Conservation (phyloP, 2,888 invertebrate species). For the Neuroscelio doddi region DNA sequence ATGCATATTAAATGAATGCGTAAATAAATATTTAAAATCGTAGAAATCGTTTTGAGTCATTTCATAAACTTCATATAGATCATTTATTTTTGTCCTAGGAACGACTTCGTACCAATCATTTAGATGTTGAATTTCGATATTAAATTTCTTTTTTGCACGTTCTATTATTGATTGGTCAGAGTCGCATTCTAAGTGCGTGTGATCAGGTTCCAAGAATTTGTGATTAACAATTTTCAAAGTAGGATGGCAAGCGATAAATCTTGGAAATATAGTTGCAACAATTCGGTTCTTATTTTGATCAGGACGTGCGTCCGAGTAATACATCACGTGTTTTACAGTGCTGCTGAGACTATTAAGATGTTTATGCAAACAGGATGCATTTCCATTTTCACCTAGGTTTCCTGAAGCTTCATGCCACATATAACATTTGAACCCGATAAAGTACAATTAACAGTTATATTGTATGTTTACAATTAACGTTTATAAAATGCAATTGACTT, state of each 20-base stretch:
- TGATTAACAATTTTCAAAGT: conserved; percentile 15
- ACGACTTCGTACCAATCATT: conserved; percentile 11
- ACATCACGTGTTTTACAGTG: conserved; percentile 21
- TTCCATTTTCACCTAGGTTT: no score
- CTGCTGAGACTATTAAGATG: conserved; percentile 20
- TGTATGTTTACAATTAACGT: no score
- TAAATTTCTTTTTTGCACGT: conserved; percentile 5
- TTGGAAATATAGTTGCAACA: no score
- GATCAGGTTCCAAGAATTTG: conserved; percentile 25
- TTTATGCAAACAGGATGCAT: conserved; percentile 41
- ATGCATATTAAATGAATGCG: neutral
- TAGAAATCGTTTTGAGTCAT: neutral
- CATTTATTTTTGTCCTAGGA: neutral
- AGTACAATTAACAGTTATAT: no score
- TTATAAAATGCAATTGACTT: no score
- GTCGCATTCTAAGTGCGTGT: conserved; percentile 29
- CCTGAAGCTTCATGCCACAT: no score
- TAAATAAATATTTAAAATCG: neutral
- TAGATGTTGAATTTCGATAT: conserved; percentile 6
- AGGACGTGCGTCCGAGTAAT: conserved; percentile 42
- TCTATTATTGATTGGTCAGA: conserved; percentile 22
- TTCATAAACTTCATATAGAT: neutral
- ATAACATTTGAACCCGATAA: no score
- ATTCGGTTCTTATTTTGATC: conserved; percentile 51
- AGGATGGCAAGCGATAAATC: no score